phyloP scores from a whole-genome alignment of 2,113 vertebrate species.

The Oryctolagus cuniculus region mOryCun1.1 NC_091447.1:19048001-19048500 shows the following conservation, averaged over 20 bases:
- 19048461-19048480: neutral
- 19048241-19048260: constrained; percentile 78
- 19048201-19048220: constrained; percentile 67
- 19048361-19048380: constrained; percentile 78
- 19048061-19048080: neutral
- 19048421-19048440: constrained; percentile 73
- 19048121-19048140: constrained; percentile 47
- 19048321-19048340: constrained; percentile 79
- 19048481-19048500: constrained; percentile 1
- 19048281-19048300: constrained; percentile 84
- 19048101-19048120: neutral
- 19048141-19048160: constrained; percentile 33
- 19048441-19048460: constrained; percentile 61
- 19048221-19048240: constrained; percentile 60
- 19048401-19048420: constrained; percentile 69
- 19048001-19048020: neutral
- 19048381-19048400: constrained; percentile 79
- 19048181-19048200: constrained; percentile 73
- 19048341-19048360: constrained; percentile 80
- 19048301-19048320: constrained; percentile 80
- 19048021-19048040: constrained; percentile 27
- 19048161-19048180: constrained; percentile 51
- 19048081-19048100: neutral
- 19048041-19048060: neutral
- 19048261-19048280: constrained; percentile 81